Conservation (phyloP, 2,113 vertebrate species). For the Ictalurus punctatus region DNA sequence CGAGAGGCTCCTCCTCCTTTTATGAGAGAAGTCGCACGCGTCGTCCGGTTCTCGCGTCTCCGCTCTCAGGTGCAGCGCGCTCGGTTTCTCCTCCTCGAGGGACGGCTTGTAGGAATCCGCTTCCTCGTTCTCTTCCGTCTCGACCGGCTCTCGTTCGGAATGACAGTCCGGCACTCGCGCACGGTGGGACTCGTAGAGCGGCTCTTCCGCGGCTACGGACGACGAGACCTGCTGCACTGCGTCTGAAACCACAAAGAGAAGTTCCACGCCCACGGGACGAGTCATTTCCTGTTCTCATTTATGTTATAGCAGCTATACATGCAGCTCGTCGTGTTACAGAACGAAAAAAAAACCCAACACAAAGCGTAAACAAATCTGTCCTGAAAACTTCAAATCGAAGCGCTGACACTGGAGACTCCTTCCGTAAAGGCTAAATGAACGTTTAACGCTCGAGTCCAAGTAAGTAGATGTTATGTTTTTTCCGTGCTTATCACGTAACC, state of each 20-base stretch:
- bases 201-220: conserved; percentile 6
- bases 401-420: neutral
- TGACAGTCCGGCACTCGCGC: too few species aligned
- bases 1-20: neutral
- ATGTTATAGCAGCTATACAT: neutral
- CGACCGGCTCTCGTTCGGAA: neutral
- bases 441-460: neutral
- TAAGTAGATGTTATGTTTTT: neutral
- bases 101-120: neutral
- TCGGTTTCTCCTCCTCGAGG: conserved; percentile 22
- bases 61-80: neutral
- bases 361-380: neutral
- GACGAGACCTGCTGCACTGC: conserved; percentile 37
- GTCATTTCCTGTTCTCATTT: neutral
- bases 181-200: neutral
- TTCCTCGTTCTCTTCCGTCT: neutral
- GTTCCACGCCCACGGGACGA: neutral
- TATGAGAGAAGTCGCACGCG: neutral
- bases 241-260: conserved; percentile 12
- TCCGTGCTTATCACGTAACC: neutral
- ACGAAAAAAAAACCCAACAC: neutral
- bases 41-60: neutral
- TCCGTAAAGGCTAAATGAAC: neutral
- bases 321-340: neutral
- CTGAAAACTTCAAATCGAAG: neutral